These are phyloP conservation scores for Nematolebias whitei DNA, from an alignment of 2,113 vertebrate genomes.

Conservation along the genomic window DNA sequence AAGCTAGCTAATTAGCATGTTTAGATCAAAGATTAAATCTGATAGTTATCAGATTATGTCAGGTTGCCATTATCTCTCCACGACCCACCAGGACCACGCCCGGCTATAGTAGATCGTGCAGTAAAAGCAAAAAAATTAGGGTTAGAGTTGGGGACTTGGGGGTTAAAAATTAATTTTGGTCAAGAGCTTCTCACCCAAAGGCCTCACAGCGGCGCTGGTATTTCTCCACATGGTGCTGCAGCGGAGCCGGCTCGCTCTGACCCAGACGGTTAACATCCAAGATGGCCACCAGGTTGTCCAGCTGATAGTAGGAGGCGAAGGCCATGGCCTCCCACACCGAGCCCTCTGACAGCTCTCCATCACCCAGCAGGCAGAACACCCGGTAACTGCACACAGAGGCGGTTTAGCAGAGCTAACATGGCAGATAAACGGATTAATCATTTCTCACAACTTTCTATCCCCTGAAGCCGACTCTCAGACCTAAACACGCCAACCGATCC, in stretches of 20 bases:
- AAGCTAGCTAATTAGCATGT: too few relatives aligned
- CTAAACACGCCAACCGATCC: constrained; percentile 16
- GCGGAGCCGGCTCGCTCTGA: constrained; percentile 91
- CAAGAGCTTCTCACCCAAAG: constrained; percentile 83
- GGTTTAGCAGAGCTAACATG: neutral
- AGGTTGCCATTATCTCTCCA: too few relatives aligned
- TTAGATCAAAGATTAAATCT: too few relatives aligned
- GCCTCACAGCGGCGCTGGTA: constrained; percentile 94
- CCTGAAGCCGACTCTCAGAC: constrained; percentile 30
- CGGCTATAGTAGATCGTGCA: too few relatives aligned
- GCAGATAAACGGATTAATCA: neutral
- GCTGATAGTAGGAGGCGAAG: constrained; percentile 91
- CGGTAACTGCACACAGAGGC: constrained; percentile 77
- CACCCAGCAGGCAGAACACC: constrained; percentile 92
- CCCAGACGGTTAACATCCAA: constrained; percentile 94
- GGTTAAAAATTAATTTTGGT: too few relatives aligned
- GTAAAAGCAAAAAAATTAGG: too few relatives aligned
- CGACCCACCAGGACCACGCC: too few relatives aligned
- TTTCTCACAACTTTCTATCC: neutral
- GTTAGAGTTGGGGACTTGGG: too few relatives aligned
- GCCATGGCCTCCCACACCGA: constrained; percentile 97
- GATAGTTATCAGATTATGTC: too few relatives aligned
- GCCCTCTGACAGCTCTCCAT: constrained; percentile 93
- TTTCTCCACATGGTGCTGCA: constrained; percentile 92
- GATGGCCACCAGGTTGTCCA: constrained; percentile 92